These are phyloP conservation scores for Coluber constrictor DNA, from an alignment of 2,797 vertebrate species.

Conservation along the genomic window DNA sequence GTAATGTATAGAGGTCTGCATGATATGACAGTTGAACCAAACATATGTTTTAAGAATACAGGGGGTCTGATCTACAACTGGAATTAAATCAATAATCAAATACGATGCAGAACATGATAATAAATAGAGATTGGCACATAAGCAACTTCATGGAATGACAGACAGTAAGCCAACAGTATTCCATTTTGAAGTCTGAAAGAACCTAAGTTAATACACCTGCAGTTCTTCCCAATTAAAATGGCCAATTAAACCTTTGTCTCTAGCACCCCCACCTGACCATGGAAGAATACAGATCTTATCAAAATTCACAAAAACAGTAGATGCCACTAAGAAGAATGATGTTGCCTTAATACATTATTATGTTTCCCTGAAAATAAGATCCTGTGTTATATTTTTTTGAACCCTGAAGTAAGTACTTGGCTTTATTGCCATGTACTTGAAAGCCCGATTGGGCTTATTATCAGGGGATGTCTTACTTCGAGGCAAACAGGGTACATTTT, in stretches of 20 bases:
- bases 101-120: not conserved
- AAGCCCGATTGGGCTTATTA: too few species aligned
- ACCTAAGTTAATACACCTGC: not conserved
- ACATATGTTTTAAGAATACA: not conserved
- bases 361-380: too few species aligned
- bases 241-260: not conserved
- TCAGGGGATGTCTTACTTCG: too few species aligned
- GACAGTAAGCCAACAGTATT: not conserved
- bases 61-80: too few species aligned
- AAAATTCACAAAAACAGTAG: not conserved
- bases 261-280: not conserved
- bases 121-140: not conserved
- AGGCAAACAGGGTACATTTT: not conserved
- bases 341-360: not conserved
- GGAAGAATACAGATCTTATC: not conserved
- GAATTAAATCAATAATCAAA: not conserved
- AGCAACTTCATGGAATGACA: not conserved
- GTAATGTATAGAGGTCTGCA: not conserved
- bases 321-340: not conserved
- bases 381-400: too few species aligned
- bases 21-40: not conserved
- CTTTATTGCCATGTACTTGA: too few species aligned
- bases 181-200: not conserved
- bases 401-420: too few species aligned
- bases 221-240: not conserved